A percentile compares a stretch with the other conserved stretches of the same genome.
phyloP scores from a whole-genome alignment of 2,888 invertebrate genomes.

The Troilus luridus region DNA sequence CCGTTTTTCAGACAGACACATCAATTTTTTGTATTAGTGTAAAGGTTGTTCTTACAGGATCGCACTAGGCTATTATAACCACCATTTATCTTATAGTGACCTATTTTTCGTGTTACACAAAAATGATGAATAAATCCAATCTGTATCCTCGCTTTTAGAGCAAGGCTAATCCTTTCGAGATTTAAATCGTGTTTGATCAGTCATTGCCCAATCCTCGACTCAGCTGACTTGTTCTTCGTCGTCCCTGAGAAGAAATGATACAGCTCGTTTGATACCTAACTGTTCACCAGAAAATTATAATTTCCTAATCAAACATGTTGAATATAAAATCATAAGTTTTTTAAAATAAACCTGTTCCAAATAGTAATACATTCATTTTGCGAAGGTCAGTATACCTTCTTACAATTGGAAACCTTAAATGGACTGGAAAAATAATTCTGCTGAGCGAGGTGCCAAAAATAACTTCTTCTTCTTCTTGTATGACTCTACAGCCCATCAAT shows the following conservation, averaged over 20 bases:
- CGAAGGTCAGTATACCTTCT: no score
- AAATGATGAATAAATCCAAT: neutral
- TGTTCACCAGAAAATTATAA: neutral
- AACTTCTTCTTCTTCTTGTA: no score
- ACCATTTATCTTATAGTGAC: neutral
- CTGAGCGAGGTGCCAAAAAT: no score
- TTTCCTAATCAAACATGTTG: no score
- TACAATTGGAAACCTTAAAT: no score
- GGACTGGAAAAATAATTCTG: no score
- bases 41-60: neutral
- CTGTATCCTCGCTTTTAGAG: neutral
- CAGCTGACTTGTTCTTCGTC: neutral
- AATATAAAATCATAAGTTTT: no score
- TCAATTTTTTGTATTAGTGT: no score
- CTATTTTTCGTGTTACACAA: neutral
- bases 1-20: no score
- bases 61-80: neutral
- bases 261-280: neutral
- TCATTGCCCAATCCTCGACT: neutral
- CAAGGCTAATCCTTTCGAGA: neutral
- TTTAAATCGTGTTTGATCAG: neutral
- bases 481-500: no score
- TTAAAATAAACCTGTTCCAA: no score
- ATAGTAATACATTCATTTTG: no score
- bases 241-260: neutral